Percentiles rank a stretch among this genome's conserved stretches.
Evolutionary conservation across 2,797 vertebrate species (phyloP).

Genomic region (Neopelma chrysocephalum): DNA sequence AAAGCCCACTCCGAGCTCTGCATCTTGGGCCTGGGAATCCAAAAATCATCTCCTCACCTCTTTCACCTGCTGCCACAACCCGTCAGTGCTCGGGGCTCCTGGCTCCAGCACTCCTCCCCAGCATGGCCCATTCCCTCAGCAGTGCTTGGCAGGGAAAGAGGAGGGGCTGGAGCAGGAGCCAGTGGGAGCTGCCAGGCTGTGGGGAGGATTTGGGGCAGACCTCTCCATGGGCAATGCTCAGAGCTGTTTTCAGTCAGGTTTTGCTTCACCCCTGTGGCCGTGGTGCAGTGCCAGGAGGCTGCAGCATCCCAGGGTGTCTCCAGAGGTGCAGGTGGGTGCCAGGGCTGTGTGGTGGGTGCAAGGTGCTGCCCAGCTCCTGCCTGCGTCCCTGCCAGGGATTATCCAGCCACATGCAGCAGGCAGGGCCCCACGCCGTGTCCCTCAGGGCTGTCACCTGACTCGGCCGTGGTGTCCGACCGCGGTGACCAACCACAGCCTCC

Average conservation of each 20-base stretch:
- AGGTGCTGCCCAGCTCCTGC: not conserved
- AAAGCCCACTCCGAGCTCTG: not conserved
- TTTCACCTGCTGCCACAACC: not conserved
- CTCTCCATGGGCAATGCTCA: accelerated
- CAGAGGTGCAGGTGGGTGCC: not conserved
- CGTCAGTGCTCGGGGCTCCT: not conserved
- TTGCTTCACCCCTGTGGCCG: accelerated
- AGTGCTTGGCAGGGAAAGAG: accelerated
- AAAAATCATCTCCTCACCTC: not conserved
- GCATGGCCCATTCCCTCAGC: not conserved
- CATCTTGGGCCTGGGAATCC: not conserved
- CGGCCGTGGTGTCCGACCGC: not conserved
- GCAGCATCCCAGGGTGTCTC: accelerated
- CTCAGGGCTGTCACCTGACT: not conserved
- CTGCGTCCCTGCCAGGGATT: not conserved
- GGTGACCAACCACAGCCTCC: accelerated
- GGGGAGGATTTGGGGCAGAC: not conserved
- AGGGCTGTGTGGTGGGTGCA: accelerated
- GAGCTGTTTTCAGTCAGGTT: not conserved
- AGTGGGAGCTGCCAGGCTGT: not conserved
- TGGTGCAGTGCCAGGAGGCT: not conserved
- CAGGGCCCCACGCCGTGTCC: not conserved
- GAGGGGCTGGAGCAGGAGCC: accelerated
- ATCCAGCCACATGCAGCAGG: not conserved
- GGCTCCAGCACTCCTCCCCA: accelerated